phyloP scores from a whole-genome alignment of 2,888 invertebrate genomes.

The Acrocyrtus sp. region DNA sequence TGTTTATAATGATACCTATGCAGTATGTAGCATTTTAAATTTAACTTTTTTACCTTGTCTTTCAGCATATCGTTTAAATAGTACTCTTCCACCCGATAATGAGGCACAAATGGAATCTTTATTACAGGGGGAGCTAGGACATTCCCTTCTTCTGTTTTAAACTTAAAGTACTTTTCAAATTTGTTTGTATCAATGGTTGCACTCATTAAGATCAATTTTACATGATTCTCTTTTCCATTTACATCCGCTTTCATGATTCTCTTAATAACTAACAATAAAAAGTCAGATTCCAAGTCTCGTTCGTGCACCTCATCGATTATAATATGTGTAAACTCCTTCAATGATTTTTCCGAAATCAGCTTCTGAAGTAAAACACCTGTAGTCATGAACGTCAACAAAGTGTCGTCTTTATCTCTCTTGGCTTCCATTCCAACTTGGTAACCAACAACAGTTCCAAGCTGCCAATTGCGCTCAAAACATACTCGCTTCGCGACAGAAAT shows the following conservation, averaged over 20 bases:
- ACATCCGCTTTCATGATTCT: slow-evolving; percentile 69
- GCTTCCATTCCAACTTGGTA: slow-evolving; percentile 71
- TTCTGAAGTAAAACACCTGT: slow-evolving; percentile 88
- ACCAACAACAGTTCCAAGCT: slow-evolving; percentile 83
- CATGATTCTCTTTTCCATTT: slow-evolving; percentile 73
- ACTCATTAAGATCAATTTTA: slow-evolving; percentile 89
- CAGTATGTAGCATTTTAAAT: neutral
- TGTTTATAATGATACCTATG: neutral
- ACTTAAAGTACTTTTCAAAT: slow-evolving; percentile 76
- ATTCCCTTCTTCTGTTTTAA: slow-evolving; percentile 19
- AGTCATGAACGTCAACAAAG: slow-evolving; percentile 85
- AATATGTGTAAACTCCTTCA: slow-evolving; percentile 86
- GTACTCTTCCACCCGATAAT: slow-evolving; percentile 52
- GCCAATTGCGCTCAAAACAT: slow-evolving; percentile 87
- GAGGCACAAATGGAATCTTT: slow-evolving; percentile 49
- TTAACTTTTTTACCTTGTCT: slow-evolving; percentile 28
- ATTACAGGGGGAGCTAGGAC: slow-evolving; percentile 51
- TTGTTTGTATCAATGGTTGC: slow-evolving; percentile 84
- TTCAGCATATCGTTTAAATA: slow-evolving; percentile 50
- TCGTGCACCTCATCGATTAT: slow-evolving; percentile 96
- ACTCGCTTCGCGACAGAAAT: slow-evolving; percentile 88
- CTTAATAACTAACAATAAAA: slow-evolving; percentile 83
- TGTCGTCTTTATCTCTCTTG: slow-evolving; percentile 69
- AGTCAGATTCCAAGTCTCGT: slow-evolving; percentile 91
- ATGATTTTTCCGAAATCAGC: slow-evolving; percentile 75